Conservation (phyloP, 2,888 invertebrate species). For the Acanthosepion lycidas region DNA sequence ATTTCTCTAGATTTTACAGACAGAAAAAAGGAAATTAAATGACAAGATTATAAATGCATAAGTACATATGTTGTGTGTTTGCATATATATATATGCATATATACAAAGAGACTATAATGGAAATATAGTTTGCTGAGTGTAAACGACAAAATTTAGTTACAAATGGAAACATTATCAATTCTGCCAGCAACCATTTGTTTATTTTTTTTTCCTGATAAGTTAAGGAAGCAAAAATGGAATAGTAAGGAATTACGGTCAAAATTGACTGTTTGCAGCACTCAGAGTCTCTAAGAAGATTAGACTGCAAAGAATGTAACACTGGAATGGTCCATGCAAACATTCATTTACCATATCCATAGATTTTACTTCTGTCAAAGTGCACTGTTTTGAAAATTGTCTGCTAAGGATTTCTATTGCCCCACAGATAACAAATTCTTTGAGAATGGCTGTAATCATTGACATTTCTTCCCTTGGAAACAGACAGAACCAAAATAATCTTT, state of each 20-base stretch:
- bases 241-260: background rate
- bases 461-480: background rate
- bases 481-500: background rate
- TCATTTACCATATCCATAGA: slow-evolving; percentile 12
- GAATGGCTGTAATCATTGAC: background rate
- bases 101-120: background rate
- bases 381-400: background rate
- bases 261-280: background rate
- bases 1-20: background rate
- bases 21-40: background rate
- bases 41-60: background rate
- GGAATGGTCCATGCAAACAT: background rate
- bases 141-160: background rate
- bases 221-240: slow-evolving; percentile 4
- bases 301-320: background rate
- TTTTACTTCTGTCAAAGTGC: background rate
- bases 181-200: background rate
- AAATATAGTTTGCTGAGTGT: background rate
- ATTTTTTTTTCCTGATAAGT: background rate
- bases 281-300: slow-evolving; percentile 33
- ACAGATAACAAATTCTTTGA: background rate
- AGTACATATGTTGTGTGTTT: background rate
- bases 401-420: slow-evolving; percentile 33
- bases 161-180: background rate
- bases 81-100: background rate